Conservation (phyloP, 2,797 vertebrate species). For the Liasis olivaceus region DNA sequence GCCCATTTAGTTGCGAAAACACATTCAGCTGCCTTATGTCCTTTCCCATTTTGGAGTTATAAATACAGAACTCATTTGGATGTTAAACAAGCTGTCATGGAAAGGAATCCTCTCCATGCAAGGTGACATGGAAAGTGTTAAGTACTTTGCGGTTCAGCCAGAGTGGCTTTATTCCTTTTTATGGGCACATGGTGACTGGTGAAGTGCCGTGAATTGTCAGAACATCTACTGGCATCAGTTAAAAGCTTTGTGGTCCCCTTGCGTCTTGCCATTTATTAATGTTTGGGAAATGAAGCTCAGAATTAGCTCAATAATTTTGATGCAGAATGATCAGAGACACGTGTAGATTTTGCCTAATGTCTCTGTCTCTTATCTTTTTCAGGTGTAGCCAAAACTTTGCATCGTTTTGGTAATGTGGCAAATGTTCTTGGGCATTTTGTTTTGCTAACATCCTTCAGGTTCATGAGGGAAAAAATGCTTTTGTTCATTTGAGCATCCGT, state of each 20-base stretch:
- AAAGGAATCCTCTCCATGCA: conserved; percentile 35
- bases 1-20: neutral
- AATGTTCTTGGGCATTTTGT: neutral
- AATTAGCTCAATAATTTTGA: neutral
- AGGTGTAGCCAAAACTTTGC: neutral
- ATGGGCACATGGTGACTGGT: neutral
- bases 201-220: accelerated
- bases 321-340: neutral
- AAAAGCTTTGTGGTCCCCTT: neutral
- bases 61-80: conserved; percentile 10
- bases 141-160: conserved; percentile 3
- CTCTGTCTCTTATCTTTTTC: neutral
- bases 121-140: neutral
- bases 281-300: too few species aligned
- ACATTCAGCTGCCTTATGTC: neutral
- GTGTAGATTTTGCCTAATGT: neutral
- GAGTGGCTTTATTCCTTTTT: conserved; percentile 35
- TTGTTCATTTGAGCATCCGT: neutral
- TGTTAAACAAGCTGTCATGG: conserved; percentile 42
- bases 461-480: neutral
- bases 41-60: conserved; percentile 41
- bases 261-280: neutral
- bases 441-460: neutral
- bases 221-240: neutral
- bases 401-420: neutral